Base-by-base conservation (phyloP, 2,888 invertebrate genomes). In the Lamproptera curius region DNA sequence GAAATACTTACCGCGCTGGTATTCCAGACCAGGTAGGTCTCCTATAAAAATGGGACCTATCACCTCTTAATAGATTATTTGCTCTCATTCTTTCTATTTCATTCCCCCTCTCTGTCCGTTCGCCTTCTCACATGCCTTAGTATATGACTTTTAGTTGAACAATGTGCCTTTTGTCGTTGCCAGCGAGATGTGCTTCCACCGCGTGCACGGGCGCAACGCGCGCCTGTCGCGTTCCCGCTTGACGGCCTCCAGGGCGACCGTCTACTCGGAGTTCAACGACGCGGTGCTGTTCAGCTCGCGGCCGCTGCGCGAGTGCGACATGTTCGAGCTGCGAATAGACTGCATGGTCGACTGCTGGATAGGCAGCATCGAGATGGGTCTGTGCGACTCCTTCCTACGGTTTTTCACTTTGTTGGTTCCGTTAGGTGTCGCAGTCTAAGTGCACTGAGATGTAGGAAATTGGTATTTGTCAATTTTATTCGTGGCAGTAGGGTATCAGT, bases 311-410 rank as follows among this genome's bases (percentile, higher is more conserved):
- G 95, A 97, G 65, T 95, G 95, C 38, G 97, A 98, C 76, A 90
- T 98, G 77, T 98, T 98, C 73, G 97, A 98, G 76, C 92, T 98
- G 16, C 89, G 93, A 39, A 92, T 98, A 39, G 97, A 97, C 70
- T 94, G 93, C 64, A 94, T 97, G 91, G 95, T 97, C 11, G 96
- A 95, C 59, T 91, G 96, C 54, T 97, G 97, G 97, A 95, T 95
- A 9, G 97, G 97, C 3, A 95, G 96, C 53, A 92, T 97, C 44
- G 97, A 97, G 88, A 94, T 94, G 52, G 94, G 94, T 92, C 67
- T 59, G 53, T 10, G 10, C n/a, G 1, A 13, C 23, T 16, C 11
- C 5, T 4, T 40, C 37, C 16, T 14, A 17, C 1, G 1, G 14
- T 9, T 16, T 11, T 20, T 34, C 14, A 15, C 11, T 23, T 23